Evolutionary conservation across 2,888 invertebrate species (phyloP), one percentile per base, ranked within the genome.

Genomic region (Norana najaformis): DNA sequence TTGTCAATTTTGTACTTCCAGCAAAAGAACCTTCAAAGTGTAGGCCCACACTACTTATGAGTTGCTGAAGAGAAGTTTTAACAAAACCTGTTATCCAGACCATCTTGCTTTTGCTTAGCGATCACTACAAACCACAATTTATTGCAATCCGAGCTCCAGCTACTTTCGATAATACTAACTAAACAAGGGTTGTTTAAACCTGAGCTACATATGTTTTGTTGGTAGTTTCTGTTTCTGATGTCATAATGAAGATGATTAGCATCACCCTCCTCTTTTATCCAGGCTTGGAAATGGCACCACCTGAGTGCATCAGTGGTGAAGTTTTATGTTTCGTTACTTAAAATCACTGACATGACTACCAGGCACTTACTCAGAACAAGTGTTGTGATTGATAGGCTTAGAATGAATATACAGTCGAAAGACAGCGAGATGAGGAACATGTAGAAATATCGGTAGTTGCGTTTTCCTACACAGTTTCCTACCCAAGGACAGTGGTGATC

Each of bases 361-460:
- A 69, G 35, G 20, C 92, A 97, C 97, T 97, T 96, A 98, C 98
- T 96, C 96, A 99, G 96, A 96, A 98, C 97, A 94, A 99, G 96
- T 96, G 99, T 99, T 94, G 98, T 97, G 94, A 98, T 96, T 93
- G 98, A 97, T 96, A 98, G 98, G 94, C 98, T 97, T 96, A 99
- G 98, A 96, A 99, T 98, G 96, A 98, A 99, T 95, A 99, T 97
- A 94, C 98, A 98, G 94, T 99, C 96, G 96, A 99, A 97, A 94
- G 99, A 98, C 94, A 99, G 96, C 93, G 98, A 98, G 94, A 99
- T 97, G 95, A 99, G 98, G 96, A 99, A 99, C 96, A 98, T 97
- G 96, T 99, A 99, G 96, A 99, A 99, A 96, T 98, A 98, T 94
- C 99, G 96, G 96, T 99, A 99, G 96, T 99, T 99, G 95, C 99